Conservation (phyloP, 1,140 invertebrate species). For the Holcopasites calliopsidis region DNA sequence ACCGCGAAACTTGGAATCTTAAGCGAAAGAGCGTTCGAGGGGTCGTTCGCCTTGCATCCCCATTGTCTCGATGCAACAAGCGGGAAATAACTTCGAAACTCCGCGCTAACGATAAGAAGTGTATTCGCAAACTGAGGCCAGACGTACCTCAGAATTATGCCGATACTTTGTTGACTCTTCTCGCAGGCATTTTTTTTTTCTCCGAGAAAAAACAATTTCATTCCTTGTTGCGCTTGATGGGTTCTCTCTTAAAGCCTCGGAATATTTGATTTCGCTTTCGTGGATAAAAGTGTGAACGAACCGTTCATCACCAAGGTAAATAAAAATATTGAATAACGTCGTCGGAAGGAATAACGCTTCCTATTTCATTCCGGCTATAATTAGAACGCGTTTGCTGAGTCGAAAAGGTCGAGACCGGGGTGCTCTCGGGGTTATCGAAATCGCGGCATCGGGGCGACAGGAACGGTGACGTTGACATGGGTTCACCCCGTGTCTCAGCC, state of each 20-base stretch:
- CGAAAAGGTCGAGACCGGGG: background rate
- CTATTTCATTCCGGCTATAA: too few relatives aligned
- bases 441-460: background rate
- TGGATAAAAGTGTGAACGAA: too few relatives aligned
- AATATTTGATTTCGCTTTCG: too few relatives aligned
- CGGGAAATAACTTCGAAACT: conserved; percentile 28
- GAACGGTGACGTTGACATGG: conserved; percentile 35
- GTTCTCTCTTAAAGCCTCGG: too few relatives aligned
- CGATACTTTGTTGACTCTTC: background rate
- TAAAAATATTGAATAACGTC: too few relatives aligned
- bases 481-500: conserved; percentile 14
- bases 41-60: background rate
- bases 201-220: too few relatives aligned
- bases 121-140: conserved; percentile 10
- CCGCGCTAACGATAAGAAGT: conserved; percentile 22
- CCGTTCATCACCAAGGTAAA: too few relatives aligned
- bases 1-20: background rate
- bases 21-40: background rate
- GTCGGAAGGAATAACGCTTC: too few relatives aligned
- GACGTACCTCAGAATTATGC: background rate
- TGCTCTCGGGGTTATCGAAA: conserved; percentile 24
- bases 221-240: too few relatives aligned
- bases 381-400: conserved; percentile 3
- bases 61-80: conserved; percentile 26
- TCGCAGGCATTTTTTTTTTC: background rate